phyloP scores from a whole-genome alignment of 2,888 invertebrate species.

The Apamea anceps region DNA sequence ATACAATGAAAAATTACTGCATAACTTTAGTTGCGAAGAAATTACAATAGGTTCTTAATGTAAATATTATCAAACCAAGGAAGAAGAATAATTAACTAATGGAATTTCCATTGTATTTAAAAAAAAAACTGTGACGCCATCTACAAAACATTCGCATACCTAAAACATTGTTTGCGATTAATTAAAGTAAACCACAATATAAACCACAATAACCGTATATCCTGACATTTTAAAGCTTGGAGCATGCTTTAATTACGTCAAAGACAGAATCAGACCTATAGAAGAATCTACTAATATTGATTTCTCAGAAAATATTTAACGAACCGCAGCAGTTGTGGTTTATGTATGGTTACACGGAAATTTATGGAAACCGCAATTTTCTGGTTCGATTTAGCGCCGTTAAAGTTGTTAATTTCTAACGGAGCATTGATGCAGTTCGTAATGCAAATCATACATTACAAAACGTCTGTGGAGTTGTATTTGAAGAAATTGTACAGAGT shows the following conservation, averaged over 20 bases:
- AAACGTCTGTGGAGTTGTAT: neutral
- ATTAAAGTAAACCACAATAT: slow-evolving; percentile 10
- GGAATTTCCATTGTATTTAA: slow-evolving; percentile 1
- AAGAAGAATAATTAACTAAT: neutral
- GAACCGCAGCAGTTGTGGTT: slow-evolving; percentile 7
- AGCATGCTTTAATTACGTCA: neutral
- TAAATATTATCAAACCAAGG: neutral
- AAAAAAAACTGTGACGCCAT: slow-evolving; percentile 30
- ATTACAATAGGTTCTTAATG: neutral
- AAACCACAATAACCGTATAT: too few species aligned
- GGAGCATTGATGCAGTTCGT: neutral
- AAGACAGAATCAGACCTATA: neutral
- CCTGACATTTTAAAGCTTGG: neutral
- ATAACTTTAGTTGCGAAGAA: neutral
- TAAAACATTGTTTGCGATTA: slow-evolving; percentile 22
- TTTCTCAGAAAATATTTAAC: slow-evolving; percentile 11
- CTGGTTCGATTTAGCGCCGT: slow-evolving; percentile 6
- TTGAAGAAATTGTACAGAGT: neutral
- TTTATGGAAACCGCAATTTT: slow-evolving; percentile 15
- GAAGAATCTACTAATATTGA: neutral
- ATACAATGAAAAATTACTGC: neutral
- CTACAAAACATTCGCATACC: slow-evolving; percentile 8
- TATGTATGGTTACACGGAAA: slow-evolving; percentile 15
- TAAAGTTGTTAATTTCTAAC: slow-evolving; percentile 45
- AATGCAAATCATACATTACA: neutral